A percentile compares a stretch with the other conserved stretches of the same genome.
These are phyloP conservation scores for Gracilinanus agilis DNA, from an alignment of 2,113 vertebrate species.

Conservation along the genomic window DNA sequence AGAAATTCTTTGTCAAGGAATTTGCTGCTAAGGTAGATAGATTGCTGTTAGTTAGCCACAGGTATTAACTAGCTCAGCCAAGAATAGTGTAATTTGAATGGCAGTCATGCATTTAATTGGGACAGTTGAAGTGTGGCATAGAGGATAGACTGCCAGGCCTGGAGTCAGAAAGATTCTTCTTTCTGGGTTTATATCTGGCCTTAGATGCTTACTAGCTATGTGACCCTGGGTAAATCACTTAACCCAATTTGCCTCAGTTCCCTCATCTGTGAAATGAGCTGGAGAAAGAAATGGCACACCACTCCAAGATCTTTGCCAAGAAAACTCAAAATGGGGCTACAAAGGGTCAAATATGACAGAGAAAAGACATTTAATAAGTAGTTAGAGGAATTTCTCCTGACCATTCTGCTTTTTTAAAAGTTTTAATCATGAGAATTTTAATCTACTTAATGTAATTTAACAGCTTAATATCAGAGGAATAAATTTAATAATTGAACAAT, in stretches of 20 bases:
- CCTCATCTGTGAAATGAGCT: no score
- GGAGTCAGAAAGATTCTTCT: no score
- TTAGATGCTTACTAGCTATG: no score
- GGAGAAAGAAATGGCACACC: no score
- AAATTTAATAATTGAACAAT: background rate
- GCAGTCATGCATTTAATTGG: slow-evolving; percentile 1
- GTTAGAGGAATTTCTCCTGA: background rate
- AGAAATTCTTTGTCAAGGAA: slow-evolving; percentile 22
- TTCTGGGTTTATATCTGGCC: no score
- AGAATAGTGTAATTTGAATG: slow-evolving; percentile 6
- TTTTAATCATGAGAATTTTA: slow-evolving; percentile 16
- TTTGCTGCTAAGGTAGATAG: background rate
- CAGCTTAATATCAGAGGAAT: slow-evolving; percentile 1
- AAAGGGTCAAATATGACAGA: no score
- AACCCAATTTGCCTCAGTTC: no score
- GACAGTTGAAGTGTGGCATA: no score
- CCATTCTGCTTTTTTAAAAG: slow-evolving; percentile 20
- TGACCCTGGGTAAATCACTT: no score
- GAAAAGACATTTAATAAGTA: slow-evolving; percentile 25
- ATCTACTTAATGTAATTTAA: background rate
- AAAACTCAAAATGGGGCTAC: no score
- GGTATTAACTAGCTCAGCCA: slow-evolving; percentile 41
- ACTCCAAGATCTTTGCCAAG: no score
- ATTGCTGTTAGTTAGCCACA: background rate
- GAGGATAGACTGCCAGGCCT: no score